Percentiles rank a stretch among this genome's conserved stretches.
Evolutionary conservation across 92 coral and sea anemone genomes (phyloP).

Genomic region (Porites evermanni): DNA sequence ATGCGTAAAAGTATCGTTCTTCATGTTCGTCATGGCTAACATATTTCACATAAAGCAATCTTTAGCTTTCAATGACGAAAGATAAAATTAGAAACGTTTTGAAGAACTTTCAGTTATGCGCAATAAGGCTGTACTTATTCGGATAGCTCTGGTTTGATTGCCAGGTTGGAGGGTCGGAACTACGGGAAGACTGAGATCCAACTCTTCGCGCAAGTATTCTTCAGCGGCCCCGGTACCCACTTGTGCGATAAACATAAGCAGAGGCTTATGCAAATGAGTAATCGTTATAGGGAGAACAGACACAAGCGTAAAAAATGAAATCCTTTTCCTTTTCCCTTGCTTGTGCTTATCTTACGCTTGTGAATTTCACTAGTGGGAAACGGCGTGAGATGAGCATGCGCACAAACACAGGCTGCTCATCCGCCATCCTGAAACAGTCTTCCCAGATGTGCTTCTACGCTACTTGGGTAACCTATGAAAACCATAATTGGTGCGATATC

Average conservation of each 20-base stretch:
- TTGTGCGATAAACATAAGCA: too few species aligned
- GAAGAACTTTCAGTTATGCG: slow-evolving; percentile 8
- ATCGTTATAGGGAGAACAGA: slow-evolving; percentile 4
- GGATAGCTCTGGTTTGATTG: slow-evolving; percentile 13
- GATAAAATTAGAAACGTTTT: neutral
- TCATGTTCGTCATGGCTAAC: slow-evolving; percentile 6
- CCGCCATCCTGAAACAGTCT: neutral
- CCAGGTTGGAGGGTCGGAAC: slow-evolving; percentile 7
- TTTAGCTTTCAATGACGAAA: slow-evolving; percentile 8
- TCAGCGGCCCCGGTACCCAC: neutral
- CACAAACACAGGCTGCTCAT: neutral
- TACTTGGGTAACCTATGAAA: too few species aligned
- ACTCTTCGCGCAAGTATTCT: neutral
- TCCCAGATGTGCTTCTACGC: too few species aligned
- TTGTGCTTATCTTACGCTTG: slow-evolving; percentile 7
- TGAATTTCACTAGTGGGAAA: slow-evolving; percentile 44
- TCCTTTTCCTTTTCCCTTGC: slow-evolving; percentile 47
- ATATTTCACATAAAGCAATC: slow-evolving; percentile 10
- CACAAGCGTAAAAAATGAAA: slow-evolving; percentile 29
- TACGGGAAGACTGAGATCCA: neutral
- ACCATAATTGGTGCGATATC: too few species aligned
- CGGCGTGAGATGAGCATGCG: slow-evolving; percentile 15
- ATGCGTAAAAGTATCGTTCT: neutral
- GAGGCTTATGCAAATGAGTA: neutral
- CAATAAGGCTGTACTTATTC: neutral